Evolutionary conservation across 2,113 vertebrate genomes (phyloP).

Genomic region (Megalops atlanticus): DNA sequence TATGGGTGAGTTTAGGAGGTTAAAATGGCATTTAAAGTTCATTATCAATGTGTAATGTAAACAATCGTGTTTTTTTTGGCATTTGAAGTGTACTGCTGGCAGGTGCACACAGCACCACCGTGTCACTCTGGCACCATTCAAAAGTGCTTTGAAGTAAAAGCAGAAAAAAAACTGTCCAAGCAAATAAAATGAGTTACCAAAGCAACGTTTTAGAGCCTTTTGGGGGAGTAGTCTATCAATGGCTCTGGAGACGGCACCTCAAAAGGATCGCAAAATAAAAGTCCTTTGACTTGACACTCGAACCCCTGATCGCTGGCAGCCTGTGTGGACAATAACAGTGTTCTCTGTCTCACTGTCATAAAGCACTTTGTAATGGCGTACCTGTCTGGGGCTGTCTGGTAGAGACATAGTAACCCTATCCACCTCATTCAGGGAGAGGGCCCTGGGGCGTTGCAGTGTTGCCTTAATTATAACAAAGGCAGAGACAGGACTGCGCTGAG

Average conservation of each 20-base stretch:
- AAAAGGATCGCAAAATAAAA: constrained; percentile 57
- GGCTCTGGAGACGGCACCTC: constrained; percentile 55
- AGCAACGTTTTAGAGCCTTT: constrained; percentile 41
- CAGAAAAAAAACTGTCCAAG: constrained; percentile 34
- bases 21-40: background rate
- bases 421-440: constrained; percentile 37
- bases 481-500: constrained; percentile 69
- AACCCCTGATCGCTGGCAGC: constrained; percentile 63
- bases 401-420: constrained; percentile 73
- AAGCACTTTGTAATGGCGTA: constrained; percentile 61
- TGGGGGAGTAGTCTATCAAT: constrained; percentile 37
- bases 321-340: constrained; percentile 67
- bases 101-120: constrained; percentile 47
- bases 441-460: constrained; percentile 58
- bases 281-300: constrained; percentile 74
- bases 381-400: constrained; percentile 64
- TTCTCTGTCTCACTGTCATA: constrained; percentile 56
- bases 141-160: constrained; percentile 41
- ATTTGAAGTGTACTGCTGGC: constrained; percentile 45
- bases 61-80: background rate
- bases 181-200: constrained; percentile 46
- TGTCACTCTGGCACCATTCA: constrained; percentile 40
- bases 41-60: background rate
- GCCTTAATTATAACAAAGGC: constrained; percentile 73
- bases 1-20: background rate